A percentile compares a stretch with the other conserved stretches of the same genome.
Conservation (phyloP, 2,888 invertebrate species). For the Andrena praecox region DNA sequence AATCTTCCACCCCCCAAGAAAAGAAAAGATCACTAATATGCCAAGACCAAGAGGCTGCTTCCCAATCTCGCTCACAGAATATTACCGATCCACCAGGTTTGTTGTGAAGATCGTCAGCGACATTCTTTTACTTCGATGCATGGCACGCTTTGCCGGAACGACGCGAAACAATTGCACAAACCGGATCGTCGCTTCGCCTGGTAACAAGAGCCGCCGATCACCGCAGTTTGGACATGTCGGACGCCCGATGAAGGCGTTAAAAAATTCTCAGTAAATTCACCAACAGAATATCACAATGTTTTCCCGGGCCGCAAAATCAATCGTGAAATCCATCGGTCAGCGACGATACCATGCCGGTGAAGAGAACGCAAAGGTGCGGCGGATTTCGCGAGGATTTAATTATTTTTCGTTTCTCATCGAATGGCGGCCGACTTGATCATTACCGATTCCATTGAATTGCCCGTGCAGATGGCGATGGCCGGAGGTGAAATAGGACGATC, state of each 20-base stretch:
- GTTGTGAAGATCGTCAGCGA: not conserved
- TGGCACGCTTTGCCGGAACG: not conserved
- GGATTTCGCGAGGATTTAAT: not conserved
- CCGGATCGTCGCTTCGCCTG: slow-evolving; percentile 15
- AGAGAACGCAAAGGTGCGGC: slow-evolving; percentile 70
- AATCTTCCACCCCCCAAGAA: not conserved
- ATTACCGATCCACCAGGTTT: not conserved
- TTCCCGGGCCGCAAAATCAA: slow-evolving; percentile 79
- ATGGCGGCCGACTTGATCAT: not conserved
- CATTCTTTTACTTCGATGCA: slow-evolving; percentile 12
- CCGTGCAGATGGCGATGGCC: slow-evolving; percentile 38
- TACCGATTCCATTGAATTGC: not conserved
- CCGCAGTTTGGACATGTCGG: slow-evolving; percentile 72
- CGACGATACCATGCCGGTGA: slow-evolving; percentile 65
- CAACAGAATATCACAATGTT: slow-evolving; percentile 74
- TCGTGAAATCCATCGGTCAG: slow-evolving; percentile 73
- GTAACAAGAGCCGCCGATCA: slow-evolving; percentile 48
- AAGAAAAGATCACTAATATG: too few relatives aligned
- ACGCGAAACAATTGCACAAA: slow-evolving; percentile 42
- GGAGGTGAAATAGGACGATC: slow-evolving; percentile 38
- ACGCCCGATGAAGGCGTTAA: slow-evolving; percentile 70
- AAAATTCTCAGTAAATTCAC: slow-evolving; percentile 75
- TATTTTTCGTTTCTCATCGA: not conserved
- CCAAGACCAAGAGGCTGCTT: too few relatives aligned
- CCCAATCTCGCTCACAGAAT: not conserved